Evolutionary conservation across 2,888 invertebrate species (phyloP), one percentile per base, ranked within the genome.

Genomic region (Himalopsyche anomala): DNA sequence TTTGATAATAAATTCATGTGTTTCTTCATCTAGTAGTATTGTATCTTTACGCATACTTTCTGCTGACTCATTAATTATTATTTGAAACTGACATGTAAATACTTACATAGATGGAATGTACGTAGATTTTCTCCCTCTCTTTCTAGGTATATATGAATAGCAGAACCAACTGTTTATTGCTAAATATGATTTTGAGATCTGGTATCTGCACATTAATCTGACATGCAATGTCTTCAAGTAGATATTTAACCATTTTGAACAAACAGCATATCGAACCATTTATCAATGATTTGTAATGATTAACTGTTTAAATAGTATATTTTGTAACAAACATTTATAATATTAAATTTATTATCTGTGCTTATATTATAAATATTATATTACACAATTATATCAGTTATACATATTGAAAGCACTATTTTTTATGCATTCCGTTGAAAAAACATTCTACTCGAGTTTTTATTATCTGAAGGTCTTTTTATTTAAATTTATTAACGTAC

Each of bases 1-100:
- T 51, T 51, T 15, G 51, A 51, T 51, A 51, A 28, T 28, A 28
- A 28, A 51, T 51, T 51, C 5, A 3, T 51, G 15, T 51, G 15
- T 51, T 51, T 51, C 51, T 51, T 15, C 51, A 51, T 51, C 5
- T 15, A 15, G 51, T 45, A 45, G 42, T 42, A 42, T 42, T 9
- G 9, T 45, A 8, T 45, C 8, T 45, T 15, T 51, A 15, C 51
- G 51, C 51, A 51, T 51, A 51, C 1, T 74, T 74, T 74, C 11
- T 12, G 74, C 74, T 74, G 74, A 74, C 9, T 74, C 74, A 74
- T 74, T 74, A 74, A 74, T 74, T 74, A 74, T 36, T 74, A 36
- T 74, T 74, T 74, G 12, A 74, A 74, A 36, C 74, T 38, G 19
- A 74, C 74, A 74, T 74, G 11, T 5, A n/a, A 28, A 11, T 51